phyloP scores from a whole-genome alignment of 2,797 vertebrate genomes.

The Poeciliopsis presidionis region DNA sequence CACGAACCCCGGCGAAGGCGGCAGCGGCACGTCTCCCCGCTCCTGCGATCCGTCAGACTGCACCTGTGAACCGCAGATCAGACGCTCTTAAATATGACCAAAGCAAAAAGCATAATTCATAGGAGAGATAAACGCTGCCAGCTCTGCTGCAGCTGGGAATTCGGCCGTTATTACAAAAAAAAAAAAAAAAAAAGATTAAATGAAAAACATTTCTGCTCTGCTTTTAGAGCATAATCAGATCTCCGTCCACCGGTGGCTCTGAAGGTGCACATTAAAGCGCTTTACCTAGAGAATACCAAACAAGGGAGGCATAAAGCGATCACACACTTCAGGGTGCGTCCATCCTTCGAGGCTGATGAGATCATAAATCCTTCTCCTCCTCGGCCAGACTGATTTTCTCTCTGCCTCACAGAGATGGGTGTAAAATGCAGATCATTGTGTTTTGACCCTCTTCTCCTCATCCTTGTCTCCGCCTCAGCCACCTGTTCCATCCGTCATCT shows the following conservation, averaged over 20 bases:
- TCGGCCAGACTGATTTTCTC: conserved; percentile 62
- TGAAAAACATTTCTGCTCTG: conserved; percentile 44
- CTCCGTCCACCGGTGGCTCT: conserved; percentile 35
- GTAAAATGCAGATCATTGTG: conserved; percentile 71
- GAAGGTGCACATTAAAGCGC: conserved; percentile 25
- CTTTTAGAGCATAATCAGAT: conserved; percentile 27
- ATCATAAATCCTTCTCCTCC: conserved; percentile 64
- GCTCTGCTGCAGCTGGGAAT: conserved; percentile 37
- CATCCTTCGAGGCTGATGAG: conserved; percentile 65
- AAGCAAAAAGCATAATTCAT: conserved; percentile 70
- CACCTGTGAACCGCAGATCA: conserved; percentile 71
- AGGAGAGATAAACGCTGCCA: conserved; percentile 45
- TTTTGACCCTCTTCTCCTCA: conserved; percentile 23
- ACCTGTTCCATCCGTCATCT: conserved; percentile 72
- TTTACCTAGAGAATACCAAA: conserved; percentile 45
- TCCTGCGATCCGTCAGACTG: conserved; percentile 53
- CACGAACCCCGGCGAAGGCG: conserved; percentile 41
- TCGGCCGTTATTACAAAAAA: conserved; percentile 36
- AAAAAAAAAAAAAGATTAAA: conserved; percentile 9
- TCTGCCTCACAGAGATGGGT: conserved; percentile 52
- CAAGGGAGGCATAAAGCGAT: conserved; percentile 42
- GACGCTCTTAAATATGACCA: conserved; percentile 74
- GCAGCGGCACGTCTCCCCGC: conserved; percentile 21
- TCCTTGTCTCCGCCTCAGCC: conserved; percentile 27
- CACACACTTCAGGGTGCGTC: conserved; percentile 37